A percentile compares a stretch with the other conserved stretches of the same genome.
phyloP scores from a whole-genome alignment of 2,113 vertebrate species.

The Mesembrinibis cayennensis region DNA sequence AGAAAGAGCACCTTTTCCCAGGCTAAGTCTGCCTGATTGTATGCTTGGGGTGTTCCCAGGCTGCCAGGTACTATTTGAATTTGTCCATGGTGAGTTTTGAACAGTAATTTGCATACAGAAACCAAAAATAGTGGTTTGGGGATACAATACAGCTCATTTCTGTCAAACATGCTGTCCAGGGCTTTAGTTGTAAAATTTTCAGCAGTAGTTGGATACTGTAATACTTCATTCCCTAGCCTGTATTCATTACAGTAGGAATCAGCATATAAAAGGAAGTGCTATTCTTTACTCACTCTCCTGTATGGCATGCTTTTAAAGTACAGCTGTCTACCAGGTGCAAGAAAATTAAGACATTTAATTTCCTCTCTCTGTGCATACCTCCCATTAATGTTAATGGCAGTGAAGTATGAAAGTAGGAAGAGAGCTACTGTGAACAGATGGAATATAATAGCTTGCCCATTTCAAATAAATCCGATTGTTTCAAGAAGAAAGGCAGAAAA shows the following conservation, averaged over 20 bases:
- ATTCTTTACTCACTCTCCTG: not conserved
- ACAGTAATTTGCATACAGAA: not conserved
- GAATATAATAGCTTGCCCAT: not conserved
- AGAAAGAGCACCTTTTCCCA: not conserved
- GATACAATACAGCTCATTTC: not conserved
- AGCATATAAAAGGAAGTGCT: conserved; percentile 15
- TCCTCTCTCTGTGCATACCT: conserved; percentile 18
- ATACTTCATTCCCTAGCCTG: not conserved
- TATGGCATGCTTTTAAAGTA: not conserved
- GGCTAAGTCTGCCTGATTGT: not conserved
- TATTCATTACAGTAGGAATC: conserved; percentile 10
- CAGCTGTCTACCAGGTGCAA: conserved; percentile 47
- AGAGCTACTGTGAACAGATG: not conserved
- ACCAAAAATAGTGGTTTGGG: not conserved
- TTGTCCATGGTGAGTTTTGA: not conserved
- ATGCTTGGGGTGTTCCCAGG: not conserved
- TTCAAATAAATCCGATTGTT: not conserved
- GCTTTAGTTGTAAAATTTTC: conserved; percentile 26
- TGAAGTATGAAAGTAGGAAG: not conserved
- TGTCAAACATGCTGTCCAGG: not conserved
- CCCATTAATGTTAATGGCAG: conserved; percentile 19
- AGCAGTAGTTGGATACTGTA: not conserved
- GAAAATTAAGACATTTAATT: conserved; percentile 58
- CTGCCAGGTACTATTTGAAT: not conserved
- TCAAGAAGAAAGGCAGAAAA: conserved; percentile 5